Evolutionary conservation across 1,140 invertebrate species (phyloP), one percentile per base, ranked within the genome.

Genomic region (Rhyzopertha dominica): DNA sequence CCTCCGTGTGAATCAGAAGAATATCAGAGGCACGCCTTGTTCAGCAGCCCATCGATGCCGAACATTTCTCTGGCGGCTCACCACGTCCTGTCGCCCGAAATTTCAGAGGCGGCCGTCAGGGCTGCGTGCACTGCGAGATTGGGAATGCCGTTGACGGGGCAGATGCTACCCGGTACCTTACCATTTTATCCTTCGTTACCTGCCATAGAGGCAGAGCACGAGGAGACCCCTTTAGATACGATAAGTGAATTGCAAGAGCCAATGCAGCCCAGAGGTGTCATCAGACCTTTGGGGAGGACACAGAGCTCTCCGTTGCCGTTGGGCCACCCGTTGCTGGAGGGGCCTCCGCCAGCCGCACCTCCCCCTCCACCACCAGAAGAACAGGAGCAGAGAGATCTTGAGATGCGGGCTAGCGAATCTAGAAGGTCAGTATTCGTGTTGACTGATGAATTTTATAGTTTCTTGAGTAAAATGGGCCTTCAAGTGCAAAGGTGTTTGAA

Each of bases 41-140:
- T 95, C 70, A 92, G 89, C 56, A 93, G 89, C 56, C 92, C 93
- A 24, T 95, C 92, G 54, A 82, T 96, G 82, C 92, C 94, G 47
- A 96, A 96, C 72, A 96, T 97, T 58, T 94, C 91, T 25, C 72
- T 96, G 46, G 92, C 65, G 47, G 66, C 54, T 41, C 70, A 59
- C 56, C 69, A 57, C 53, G 57, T 55, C 43, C 51, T 50, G 53
- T 54, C 43, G 30, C 62, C 56, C 4, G 74, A 58, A 64, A 71
- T 84, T 12, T 84, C 85, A n/a, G 87, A 90, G 61, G 84, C 84
- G 14, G 85, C 88, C 59, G 74, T 87, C 1, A 72, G 85, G 43
- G 83, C 84, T 0, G 81, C 84, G 2, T 79, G 79, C 42, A 81
- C 83, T 4, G 80, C 83, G 1, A 74, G 82, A 12, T 68, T 86